Base-by-base conservation (phyloP, 2,797 vertebrate species). In the Schizothorax lantsangensis region DNA sequence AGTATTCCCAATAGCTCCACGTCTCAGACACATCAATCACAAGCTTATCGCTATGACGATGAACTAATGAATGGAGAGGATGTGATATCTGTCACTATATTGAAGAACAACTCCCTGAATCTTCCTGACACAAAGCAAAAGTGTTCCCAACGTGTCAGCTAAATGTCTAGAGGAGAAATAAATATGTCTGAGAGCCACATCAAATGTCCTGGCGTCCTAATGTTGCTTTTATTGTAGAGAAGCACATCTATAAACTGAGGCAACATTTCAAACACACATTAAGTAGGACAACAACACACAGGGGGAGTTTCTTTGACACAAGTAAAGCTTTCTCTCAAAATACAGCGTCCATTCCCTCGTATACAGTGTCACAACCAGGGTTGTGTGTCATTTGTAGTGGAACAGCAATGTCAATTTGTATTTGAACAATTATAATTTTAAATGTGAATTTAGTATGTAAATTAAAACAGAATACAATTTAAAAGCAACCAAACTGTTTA, bases 21-120 rank as follows among this genome's bases (percentile, higher is more conserved):
- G 4, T 78, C 57, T n/a, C 73, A 82, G 81, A 79, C 74, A 52
- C 83, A 83, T 82, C 84, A 83, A 73, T 80, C 77, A 47, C 49
- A 79, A 71, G 43, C 52, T 72, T 36, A 83, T 71, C 66, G 33
- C 45, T 49, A 19, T 23, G 62, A 80, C 47, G 26, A 83, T 62
- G 54, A 78, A 79, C 74, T 80, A 83, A 83, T 78, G 84, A 88
- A 88, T n/a, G 73, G 38, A 30, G 12, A 21, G 47, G 73, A 86
- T 54, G 74, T 40, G 36, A 83, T 64, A 82, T 83, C 33, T 64
- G 64, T 64, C 64, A 83, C 23, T 62, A 71, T 7, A 64, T 14
- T n/a, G 33, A 82, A 68, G 40, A 68, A 81, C 26, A 84, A 23
- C 64, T 85, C 62, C 26, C 72, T 49, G 43, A 84, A 74, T 84